These are phyloP conservation scores for Hipposideros larvatus DNA, from an alignment of 2,797 vertebrate species.

Conservation along the genomic window DNA sequence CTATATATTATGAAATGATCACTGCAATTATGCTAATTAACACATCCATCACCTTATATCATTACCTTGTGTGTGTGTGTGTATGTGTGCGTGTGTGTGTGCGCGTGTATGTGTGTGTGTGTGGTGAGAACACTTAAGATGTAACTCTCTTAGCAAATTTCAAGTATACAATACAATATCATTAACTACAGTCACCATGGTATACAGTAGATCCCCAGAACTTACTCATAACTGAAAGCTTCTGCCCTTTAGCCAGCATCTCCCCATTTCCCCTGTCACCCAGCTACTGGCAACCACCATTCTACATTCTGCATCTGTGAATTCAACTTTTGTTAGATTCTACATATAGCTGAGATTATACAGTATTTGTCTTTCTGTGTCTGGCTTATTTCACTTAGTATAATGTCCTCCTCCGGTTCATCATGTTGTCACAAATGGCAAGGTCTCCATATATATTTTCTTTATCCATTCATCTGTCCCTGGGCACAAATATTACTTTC, in stretches of 20 bases:
- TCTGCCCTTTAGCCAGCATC: not conserved
- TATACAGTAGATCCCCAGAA: not conserved
- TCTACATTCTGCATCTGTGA: not conserved
- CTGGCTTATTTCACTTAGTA: not conserved
- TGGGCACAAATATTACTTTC: not conserved
- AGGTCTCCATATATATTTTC: not conserved
- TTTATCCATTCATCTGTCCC: not conserved
- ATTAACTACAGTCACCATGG: not conserved
- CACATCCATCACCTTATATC: not conserved
- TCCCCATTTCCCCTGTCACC: not conserved
- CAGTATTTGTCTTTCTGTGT: not conserved
- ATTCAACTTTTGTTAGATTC: not conserved
- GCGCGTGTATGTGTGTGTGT: not conserved
- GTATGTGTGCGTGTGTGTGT: not conserved
- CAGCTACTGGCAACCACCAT: not conserved
- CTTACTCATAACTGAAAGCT: not conserved
- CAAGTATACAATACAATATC: not conserved
- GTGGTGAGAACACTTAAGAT: not conserved
- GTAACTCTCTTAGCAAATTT: not conserved
- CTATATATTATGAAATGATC: not conserved
- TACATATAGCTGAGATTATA: not conserved
- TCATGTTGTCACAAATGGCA: not conserved
- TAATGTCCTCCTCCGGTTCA: not conserved
- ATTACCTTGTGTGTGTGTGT: not conserved
- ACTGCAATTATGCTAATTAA: not conserved